Evolutionary conservation across 2,888 invertebrate genomes (phyloP).

Genomic region (Amphiduros pacificus): DNA sequence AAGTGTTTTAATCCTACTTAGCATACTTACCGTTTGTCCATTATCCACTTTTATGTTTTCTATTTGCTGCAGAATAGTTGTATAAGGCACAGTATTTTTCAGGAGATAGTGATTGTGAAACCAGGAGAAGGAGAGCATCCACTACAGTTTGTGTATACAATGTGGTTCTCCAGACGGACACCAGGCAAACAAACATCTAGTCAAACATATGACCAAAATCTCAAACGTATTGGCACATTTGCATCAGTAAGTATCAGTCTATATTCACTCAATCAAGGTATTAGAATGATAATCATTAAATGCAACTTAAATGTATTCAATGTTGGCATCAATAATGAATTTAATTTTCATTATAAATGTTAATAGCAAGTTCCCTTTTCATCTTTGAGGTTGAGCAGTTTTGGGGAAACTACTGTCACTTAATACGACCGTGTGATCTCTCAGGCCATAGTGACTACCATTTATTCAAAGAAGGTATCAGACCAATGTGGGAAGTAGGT

Average conservation of each 20-base stretch:
- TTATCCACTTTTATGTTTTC: too few relatives aligned
- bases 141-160: slow-evolving; percentile 88
- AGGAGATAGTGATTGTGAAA: slow-evolving; percentile 35
- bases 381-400: slow-evolving; percentile 83
- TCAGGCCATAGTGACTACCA: slow-evolving; percentile 90
- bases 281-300: background rate
- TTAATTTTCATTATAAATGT: too few relatives aligned
- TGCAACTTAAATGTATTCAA: too few relatives aligned
- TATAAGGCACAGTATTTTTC: too few relatives aligned
- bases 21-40: too few relatives aligned
- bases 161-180: slow-evolving; percentile 79
- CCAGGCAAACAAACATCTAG: slow-evolving; percentile 67
- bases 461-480: slow-evolving; percentile 96
- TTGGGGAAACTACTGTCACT: slow-evolving; percentile 93
- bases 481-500: slow-evolving; percentile 95
- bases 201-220: slow-evolving; percentile 73
- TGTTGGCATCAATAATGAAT: too few relatives aligned
- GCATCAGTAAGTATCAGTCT: slow-evolving; percentile 52
- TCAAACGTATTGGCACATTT: slow-evolving; percentile 73
- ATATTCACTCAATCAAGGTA: background rate
- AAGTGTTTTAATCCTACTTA: too few relatives aligned
- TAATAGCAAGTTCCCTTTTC: background rate
- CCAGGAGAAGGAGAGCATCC: slow-evolving; percentile 73
- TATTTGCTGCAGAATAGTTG: too few relatives aligned
- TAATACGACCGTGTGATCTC: slow-evolving; percentile 86